Percentiles rank a stretch among this genome's conserved stretches.
These are phyloP conservation scores for Opisthocomus hoazin DNA, from an alignment of 2,113 vertebrate species.

Conservation along the genomic window DNA sequence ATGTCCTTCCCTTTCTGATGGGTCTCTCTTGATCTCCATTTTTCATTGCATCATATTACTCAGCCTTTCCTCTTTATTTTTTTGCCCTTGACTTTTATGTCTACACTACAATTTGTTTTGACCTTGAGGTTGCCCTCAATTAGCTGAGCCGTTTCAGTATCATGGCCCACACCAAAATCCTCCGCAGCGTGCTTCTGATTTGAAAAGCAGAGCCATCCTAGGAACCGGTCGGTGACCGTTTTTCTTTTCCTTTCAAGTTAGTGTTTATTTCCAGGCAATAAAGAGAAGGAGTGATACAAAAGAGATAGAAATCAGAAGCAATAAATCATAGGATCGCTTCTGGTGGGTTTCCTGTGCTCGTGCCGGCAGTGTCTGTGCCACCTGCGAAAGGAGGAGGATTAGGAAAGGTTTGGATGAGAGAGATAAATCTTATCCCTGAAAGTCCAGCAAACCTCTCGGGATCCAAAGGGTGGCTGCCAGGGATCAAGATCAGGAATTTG, in stretches of 20 bases:
- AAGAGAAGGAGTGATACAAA: constrained; percentile 2
- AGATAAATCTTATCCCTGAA: not conserved
- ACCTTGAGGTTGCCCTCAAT: constrained; percentile 48
- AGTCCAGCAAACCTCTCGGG: not conserved
- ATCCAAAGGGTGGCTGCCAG: not conserved
- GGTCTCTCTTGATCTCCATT: not conserved
- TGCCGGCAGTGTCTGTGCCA: not conserved
- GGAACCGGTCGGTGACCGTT: not conserved
- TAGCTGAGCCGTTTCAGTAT: not conserved
- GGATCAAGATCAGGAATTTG: not conserved
- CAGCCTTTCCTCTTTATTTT: constrained; percentile 20
- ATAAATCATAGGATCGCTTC: not conserved
- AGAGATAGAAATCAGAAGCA: not conserved
- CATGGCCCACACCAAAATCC: not conserved
- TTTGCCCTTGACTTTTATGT: constrained; percentile 36
- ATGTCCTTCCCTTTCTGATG: not conserved
- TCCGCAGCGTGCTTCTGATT: not conserved
- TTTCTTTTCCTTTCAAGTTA: constrained; percentile 39
- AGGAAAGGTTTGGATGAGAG: not conserved
- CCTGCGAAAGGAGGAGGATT: not conserved
- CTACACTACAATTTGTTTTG: not conserved
- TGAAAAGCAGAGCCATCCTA: not conserved
- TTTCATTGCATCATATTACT: constrained; percentile 1
- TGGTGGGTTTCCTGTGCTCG: not conserved
- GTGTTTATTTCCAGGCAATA: constrained; percentile 48